phyloP scores from a whole-genome alignment of 2,888 invertebrate genomes.

The Arge pagana region DNA sequence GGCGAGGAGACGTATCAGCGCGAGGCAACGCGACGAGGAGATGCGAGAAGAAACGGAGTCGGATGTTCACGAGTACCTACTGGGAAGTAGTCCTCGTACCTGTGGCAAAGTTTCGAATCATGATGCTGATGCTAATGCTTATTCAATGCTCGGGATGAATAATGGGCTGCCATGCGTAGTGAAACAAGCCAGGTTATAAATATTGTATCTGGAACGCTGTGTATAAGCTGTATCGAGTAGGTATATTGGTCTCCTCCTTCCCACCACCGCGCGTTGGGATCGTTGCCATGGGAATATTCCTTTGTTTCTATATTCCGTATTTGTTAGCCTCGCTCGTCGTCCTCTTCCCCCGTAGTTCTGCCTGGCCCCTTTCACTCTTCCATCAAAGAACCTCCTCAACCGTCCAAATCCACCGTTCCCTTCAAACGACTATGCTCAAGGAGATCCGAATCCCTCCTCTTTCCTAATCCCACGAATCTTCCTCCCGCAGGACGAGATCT shows the following conservation, averaged over 20 bases:
- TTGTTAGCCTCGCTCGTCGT: slow-evolving; percentile 32
- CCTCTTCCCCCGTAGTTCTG: slow-evolving; percentile 16
- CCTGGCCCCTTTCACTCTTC: slow-evolving; percentile 25
- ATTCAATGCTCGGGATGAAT: slow-evolving; percentile 55
- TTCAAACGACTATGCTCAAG: neutral
- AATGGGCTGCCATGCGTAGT: slow-evolving; percentile 53
- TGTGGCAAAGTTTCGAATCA: no score
- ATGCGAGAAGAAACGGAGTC: slow-evolving; percentile 17
- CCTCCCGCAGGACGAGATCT: slow-evolving; percentile 24
- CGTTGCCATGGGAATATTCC: slow-evolving; percentile 50
- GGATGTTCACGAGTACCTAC: slow-evolving; percentile 10
- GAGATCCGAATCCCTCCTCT: slow-evolving; percentile 6
- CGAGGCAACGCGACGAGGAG: slow-evolving; percentile 4
- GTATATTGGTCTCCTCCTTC: slow-evolving; percentile 45
- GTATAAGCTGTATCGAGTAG: slow-evolving; percentile 54
- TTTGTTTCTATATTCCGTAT: slow-evolving; percentile 31
- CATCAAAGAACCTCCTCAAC: no score
- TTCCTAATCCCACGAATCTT: slow-evolving; percentile 18
- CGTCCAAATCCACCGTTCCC: no score
- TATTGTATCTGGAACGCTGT: slow-evolving; percentile 57
- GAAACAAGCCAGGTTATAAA: slow-evolving; percentile 56
- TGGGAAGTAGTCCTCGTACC: no score
- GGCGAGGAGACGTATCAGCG: slow-evolving; percentile 1
- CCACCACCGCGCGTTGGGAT: slow-evolving; percentile 40
- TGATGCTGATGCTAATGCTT: slow-evolving; percentile 54